Evolutionary conservation across 2,888 invertebrate genomes (phyloP).

Genomic region (Arrhopalites spinosus): DNA sequence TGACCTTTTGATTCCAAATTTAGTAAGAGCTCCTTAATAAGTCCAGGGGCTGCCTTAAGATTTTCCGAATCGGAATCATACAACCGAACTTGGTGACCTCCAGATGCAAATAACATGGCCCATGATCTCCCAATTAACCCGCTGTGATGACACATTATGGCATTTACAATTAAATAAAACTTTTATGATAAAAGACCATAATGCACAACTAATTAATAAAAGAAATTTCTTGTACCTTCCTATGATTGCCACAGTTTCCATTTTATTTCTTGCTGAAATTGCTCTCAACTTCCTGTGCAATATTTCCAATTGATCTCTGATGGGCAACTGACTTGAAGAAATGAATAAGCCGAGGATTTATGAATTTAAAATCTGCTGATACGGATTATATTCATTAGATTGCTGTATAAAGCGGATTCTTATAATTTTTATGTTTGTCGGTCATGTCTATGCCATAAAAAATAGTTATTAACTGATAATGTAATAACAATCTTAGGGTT

Average conservation of each 20-base stretch:
- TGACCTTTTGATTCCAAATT: conserved; percentile 73
- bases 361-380: no score
- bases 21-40: conserved; percentile 74
- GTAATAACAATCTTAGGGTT: no score
- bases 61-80: conserved; percentile 80
- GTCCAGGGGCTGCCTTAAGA: conserved; percentile 73
- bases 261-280: no score
- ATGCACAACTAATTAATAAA: not conserved
- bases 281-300: no score
- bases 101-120: conserved; percentile 95
- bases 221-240: not conserved
- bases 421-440: no score
- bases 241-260: not conserved
- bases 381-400: no score
- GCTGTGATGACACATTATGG: conserved; percentile 63
- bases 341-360: no score
- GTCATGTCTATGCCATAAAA: no score
- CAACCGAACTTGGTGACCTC: conserved; percentile 84
- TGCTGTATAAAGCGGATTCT: no score
- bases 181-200: not conserved
- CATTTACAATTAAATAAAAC: not conserved
- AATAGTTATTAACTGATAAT: no score
- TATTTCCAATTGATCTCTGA: no score
- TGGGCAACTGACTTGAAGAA: no score
- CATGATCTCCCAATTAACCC: conserved; percentile 95